phyloP scores from a whole-genome alignment of 2,888 invertebrate species.

The Tiphia femorata region DNA sequence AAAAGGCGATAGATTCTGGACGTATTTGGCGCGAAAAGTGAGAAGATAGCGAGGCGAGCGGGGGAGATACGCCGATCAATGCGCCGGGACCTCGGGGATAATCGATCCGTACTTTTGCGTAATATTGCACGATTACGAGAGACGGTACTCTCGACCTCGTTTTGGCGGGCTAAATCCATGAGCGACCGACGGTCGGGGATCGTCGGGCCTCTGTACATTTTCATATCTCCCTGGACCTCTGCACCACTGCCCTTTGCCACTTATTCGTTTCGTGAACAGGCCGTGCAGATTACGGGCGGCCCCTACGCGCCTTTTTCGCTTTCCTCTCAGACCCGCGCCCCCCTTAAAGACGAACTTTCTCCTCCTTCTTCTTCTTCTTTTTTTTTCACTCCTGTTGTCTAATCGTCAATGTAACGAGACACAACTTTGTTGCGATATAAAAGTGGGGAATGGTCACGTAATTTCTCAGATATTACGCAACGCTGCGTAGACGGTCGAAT shows the following conservation, averaged over 20 bases:
- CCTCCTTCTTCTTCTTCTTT: constrained; percentile 2
- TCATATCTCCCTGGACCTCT: constrained; percentile 28
- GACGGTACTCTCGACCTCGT: constrained; percentile 7
- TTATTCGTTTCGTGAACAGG: constrained; percentile 19
- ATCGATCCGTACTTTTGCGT: constrained; percentile 20
- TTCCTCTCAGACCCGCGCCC: constrained; percentile 1
- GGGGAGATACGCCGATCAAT: too few species aligned
- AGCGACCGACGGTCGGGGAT: too few species aligned
- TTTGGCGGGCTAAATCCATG: constrained; percentile 5
- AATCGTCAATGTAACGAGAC: too few species aligned
- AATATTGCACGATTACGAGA: constrained; percentile 19
- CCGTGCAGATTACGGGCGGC: constrained; percentile 15
- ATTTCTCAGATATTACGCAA: too few species aligned
- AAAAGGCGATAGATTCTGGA: background rate
- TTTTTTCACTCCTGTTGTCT: background rate
- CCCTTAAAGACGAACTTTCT: background rate
- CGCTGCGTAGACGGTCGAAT: too few species aligned
- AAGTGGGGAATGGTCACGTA: too few species aligned
- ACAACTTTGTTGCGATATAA: too few species aligned
- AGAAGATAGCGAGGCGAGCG: too few species aligned
- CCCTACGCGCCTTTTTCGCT: constrained; percentile 4
- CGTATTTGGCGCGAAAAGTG: background rate
- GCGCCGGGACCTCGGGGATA: constrained; percentile 3
- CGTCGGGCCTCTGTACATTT: too few species aligned
- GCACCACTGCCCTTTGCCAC: constrained; percentile 14